These are phyloP conservation scores for Cydia fagiglandana DNA, from an alignment of 1,140 invertebrate genomes.

Conservation along the genomic window DNA sequence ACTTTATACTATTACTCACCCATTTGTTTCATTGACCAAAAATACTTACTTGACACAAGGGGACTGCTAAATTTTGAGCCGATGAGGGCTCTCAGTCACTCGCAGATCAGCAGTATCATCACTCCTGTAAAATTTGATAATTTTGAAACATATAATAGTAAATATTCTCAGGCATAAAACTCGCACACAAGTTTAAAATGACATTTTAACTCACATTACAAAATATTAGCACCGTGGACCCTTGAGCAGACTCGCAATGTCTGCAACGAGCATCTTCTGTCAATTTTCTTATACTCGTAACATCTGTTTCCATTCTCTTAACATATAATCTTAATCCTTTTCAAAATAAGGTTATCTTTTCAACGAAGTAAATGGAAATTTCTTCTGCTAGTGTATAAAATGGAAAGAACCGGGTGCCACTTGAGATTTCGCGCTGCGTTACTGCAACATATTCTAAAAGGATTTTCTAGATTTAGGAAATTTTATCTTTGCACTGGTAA, in stretches of 20 bases:
- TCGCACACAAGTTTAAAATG: not conserved
- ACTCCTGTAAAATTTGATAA: no score
- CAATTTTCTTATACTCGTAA: not conserved
- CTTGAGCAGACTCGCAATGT: not conserved
- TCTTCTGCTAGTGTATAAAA: slow-evolving; percentile 43
- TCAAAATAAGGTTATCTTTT: not conserved
- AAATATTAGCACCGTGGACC: slow-evolving; percentile 4
- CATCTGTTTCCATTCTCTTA: not conserved
- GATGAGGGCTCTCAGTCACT: no score
- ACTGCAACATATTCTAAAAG: slow-evolving; percentile 36
- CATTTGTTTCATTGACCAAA: no score
- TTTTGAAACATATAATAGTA: no score
- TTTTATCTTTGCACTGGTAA: slow-evolving; percentile 31
- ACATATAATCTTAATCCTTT: not conserved
- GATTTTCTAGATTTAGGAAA: slow-evolving; percentile 25
- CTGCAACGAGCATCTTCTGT: slow-evolving; percentile 1
- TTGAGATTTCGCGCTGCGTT: slow-evolving; percentile 39
- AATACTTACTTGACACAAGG: no score
- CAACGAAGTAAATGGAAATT: slow-evolving; percentile 32
- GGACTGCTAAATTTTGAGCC: no score
- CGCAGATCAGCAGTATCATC: no score
- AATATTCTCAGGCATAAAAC: no score
- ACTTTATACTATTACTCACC: no score
- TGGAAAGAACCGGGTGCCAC: slow-evolving; percentile 37
- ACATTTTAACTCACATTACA: not conserved